Evolutionary conservation across 2,888 invertebrate species (phyloP).

Genomic region (Ligdia adustata): DNA sequence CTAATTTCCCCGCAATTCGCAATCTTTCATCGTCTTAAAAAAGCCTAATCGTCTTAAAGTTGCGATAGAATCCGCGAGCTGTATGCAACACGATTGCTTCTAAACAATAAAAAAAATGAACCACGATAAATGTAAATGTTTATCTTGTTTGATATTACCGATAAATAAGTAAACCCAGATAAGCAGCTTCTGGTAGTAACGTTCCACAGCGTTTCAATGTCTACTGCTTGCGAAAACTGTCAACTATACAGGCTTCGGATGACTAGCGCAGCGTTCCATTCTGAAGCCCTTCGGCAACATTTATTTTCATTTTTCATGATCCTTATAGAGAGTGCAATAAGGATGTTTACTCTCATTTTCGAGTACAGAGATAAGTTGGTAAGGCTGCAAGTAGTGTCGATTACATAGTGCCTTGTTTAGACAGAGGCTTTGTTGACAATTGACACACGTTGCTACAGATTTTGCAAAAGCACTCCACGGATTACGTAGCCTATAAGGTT

Average conservation of each 20-base stretch:
- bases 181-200: slow-evolving; percentile 38
- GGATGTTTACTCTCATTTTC: slow-evolving; percentile 31
- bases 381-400: slow-evolving; percentile 46
- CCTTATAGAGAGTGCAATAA: slow-evolving; percentile 34
- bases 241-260: slow-evolving; percentile 49
- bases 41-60: too few species aligned
- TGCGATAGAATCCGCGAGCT: too few species aligned
- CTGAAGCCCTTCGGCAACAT: slow-evolving; percentile 34
- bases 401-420: slow-evolving; percentile 48
- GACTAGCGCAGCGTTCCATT: slow-evolving; percentile 47
- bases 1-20: too few species aligned
- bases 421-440: slow-evolving; percentile 51
- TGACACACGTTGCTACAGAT: slow-evolving; percentile 35
- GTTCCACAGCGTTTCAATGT: slow-evolving; percentile 47
- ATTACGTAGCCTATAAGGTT: too few species aligned
- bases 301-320: slow-evolving; percentile 21
- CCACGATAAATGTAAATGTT: too few species aligned
- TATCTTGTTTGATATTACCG: too few species aligned
- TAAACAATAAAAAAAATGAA: too few species aligned
- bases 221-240: slow-evolving; percentile 47
- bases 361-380: slow-evolving; percentile 17
- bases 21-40: too few species aligned
- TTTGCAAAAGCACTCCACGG: slow-evolving; percentile 2
- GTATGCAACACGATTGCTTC: too few species aligned
- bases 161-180: too few species aligned